phyloP scores from a whole-genome alignment of 2,113 vertebrate species.

The Rhynchomys soricoides region DNA sequence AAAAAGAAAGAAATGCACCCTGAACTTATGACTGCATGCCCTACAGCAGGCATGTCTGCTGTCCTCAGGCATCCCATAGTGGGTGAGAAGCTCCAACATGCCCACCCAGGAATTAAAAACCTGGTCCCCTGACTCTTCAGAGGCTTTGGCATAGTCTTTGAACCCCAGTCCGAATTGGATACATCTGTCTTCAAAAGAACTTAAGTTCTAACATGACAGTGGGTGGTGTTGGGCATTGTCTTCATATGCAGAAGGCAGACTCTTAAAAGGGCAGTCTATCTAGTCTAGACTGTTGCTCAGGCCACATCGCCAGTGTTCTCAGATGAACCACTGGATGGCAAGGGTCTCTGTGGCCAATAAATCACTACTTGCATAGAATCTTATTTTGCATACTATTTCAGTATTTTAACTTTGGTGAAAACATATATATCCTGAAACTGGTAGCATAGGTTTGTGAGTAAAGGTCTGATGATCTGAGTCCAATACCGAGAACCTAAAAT shows the following conservation, averaged over 20 bases:
- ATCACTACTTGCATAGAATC: not conserved
- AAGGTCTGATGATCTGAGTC: not conserved
- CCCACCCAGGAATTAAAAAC: conserved; percentile 58
- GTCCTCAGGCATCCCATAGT: not conserved
- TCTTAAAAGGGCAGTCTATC: not conserved
- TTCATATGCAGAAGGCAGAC: not conserved
- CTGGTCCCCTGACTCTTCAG: not conserved
- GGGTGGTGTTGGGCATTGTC: not conserved
- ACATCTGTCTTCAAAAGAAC: conserved; percentile 57
- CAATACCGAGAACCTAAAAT: not conserved
- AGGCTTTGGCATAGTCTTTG: not conserved
- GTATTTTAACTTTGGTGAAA: not conserved
- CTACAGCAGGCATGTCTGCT: not conserved
- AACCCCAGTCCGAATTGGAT: conserved; percentile 38
- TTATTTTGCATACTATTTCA: not conserved
- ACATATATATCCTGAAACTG: not conserved
- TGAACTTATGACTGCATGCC: not conserved
- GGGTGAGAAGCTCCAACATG: not conserved
- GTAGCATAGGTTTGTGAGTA: not conserved
- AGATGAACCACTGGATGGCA: not conserved
- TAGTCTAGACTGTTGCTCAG: not conserved
- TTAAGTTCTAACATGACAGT: conserved; percentile 21
- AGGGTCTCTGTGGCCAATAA: not conserved
- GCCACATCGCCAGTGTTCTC: not conserved
- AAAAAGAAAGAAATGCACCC: no score